Base-by-base conservation (phyloP, 2,113 vertebrate species). In the Malurus alboscapulatus region DNA sequence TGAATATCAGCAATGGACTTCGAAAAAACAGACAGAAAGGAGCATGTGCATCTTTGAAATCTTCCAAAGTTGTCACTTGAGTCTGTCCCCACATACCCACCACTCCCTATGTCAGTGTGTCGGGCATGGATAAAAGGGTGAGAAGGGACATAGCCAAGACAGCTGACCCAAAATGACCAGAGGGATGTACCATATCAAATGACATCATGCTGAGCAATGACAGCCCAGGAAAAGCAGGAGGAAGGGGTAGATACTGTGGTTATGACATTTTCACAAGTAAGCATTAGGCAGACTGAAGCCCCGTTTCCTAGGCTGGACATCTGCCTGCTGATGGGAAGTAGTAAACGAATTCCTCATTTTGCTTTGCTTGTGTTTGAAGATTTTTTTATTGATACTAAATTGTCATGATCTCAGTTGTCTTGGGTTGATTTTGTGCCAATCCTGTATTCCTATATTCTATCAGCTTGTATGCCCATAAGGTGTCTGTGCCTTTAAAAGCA, bases 61-160 rank as follows among this genome's bases (percentile, higher is more conserved):
- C 6, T 79, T 67, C 30, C n/a, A 58, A 48, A 65, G 12, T 10
- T 66, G 11, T 25, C 42, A 29, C 24, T 9, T 15, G 17, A 29
- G 5, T 15, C 14, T 17, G 9, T 51, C 24, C 63, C 38, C 27
- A 15, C 29, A 26, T 8, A n/a, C 7, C 18, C 1, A 1, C 2
- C 25, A 17, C 0, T 3, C 7, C 6, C 1, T 57, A 1, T 21
- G 9, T n/a, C 47, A 71, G 19, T 36, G 36, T 48, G 8, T 20
- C 38, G 22, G 7, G 21, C 5, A 1, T 36, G 25, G 30, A 54
- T 19, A 51, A 82, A 57, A 53, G 14, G 8, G 5, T 79, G 36
- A 10, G 12, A 71, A 12, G 7, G 14, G 6, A 59, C 9, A 22
- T 7, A 45, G 34, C 20, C 34, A 36, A 36, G 54, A 50, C 4